Conservation (phyloP, 2,113 vertebrate species). For the Prietella phreatophila region DNA sequence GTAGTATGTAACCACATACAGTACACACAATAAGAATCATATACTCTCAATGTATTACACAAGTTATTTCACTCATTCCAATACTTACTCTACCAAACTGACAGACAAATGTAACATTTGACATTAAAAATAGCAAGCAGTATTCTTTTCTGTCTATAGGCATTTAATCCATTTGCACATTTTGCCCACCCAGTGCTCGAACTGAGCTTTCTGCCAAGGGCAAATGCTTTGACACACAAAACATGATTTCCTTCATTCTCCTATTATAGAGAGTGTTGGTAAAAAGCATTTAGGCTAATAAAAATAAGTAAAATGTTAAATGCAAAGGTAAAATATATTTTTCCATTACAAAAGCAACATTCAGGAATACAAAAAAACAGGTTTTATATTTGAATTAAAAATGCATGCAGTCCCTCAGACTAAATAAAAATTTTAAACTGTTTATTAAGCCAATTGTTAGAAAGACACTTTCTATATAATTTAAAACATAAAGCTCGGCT, state of each 20-base stretch:
- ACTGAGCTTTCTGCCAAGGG: neutral
- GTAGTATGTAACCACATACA: neutral
- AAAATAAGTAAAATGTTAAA: neutral
- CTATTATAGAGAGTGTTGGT: no score
- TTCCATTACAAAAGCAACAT: neutral
- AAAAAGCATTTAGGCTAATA: neutral
- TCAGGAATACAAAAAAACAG: neutral
- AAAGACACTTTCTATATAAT: neutral
- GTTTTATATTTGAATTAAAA: neutral
- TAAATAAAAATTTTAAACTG: neutral
- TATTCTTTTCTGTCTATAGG: neutral
- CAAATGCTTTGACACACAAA: neutral
- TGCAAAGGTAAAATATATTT: neutral
- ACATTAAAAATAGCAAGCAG: neutral
- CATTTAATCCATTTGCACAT: constrained; percentile 1
- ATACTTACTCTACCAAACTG: neutral
- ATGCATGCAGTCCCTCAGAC: neutral
- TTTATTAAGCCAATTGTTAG: neutral
- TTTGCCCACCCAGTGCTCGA: neutral
- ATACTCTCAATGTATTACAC: neutral
- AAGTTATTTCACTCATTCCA: neutral
- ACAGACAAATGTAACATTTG: no score
- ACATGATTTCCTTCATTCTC: neutral
- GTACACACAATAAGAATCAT: neutral
- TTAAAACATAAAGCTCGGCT: neutral